phyloP scores from a whole-genome alignment of 2,797 vertebrate species.

The Neoniphon sammara region DNA sequence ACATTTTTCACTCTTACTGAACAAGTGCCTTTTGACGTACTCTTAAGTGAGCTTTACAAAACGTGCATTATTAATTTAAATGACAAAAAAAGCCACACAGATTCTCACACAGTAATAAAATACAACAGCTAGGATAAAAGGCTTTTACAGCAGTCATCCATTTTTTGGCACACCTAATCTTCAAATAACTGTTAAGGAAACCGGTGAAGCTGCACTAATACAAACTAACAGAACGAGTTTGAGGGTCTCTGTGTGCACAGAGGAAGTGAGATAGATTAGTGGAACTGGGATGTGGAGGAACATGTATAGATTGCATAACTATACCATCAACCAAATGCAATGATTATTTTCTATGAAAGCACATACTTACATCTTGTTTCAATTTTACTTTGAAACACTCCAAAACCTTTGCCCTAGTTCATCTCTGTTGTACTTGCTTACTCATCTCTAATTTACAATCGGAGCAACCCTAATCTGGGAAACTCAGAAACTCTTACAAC shows the following conservation, averaged over 20 bases:
- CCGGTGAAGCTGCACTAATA: not conserved
- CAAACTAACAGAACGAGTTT: not conserved
- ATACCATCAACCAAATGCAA: not conserved
- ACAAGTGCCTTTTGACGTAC: not conserved
- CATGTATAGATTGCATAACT: not conserved
- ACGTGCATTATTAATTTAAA: not conserved
- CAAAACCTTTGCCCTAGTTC: too few species aligned
- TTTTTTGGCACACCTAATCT: not conserved
- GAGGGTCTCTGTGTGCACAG: not conserved
- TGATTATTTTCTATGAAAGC: too few species aligned
- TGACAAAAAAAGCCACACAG: not conserved
- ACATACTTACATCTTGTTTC: too few species aligned
- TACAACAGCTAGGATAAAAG: not conserved
- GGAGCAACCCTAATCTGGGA: too few species aligned
- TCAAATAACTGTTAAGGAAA: not conserved
- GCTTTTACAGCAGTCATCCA: not conserved
- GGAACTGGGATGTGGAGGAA: not conserved
- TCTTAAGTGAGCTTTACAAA: not conserved
- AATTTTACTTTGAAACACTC: not conserved
- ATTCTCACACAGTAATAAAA: not conserved
- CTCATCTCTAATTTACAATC: conserved; percentile 4
- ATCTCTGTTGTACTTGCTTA: conserved; percentile 9
- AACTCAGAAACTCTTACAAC: too few species aligned
- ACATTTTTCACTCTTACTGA: not conserved
- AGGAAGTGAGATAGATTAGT: not conserved